Conservation (phyloP, 2,888 invertebrate species). For the Pristionchus exspectatus region DNA sequence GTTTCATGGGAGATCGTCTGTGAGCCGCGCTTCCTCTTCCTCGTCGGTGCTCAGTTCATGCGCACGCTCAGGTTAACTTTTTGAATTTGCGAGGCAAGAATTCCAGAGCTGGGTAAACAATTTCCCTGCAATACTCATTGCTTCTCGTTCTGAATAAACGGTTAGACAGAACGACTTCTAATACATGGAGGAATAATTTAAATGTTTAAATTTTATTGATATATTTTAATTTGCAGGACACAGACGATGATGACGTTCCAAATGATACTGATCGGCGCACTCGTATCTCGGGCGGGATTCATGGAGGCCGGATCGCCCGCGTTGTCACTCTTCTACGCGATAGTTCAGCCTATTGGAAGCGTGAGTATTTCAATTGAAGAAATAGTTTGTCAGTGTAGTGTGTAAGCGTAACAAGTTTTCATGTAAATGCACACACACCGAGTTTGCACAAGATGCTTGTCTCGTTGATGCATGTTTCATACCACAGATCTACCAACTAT, state of each 20-base stretch:
- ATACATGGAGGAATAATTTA: no score
- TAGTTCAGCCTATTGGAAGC: slow-evolving; percentile 64
- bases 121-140: no score
- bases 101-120: no score
- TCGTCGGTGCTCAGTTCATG: slow-evolving; percentile 69
- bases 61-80: slow-evolving; percentile 60
- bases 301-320: slow-evolving; percentile 64
- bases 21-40: slow-evolving; percentile 67
- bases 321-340: slow-evolving; percentile 66
- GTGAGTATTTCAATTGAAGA: slow-evolving; percentile 59
- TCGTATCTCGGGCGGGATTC: slow-evolving; percentile 64
- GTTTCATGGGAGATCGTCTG: slow-evolving; percentile 68
- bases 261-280: slow-evolving; percentile 68
- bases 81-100: no score
- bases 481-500: no score
- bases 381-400: no score
- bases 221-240: slow-evolving; percentile 56
- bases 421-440: no score
- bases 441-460: no score
- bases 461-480: no score
- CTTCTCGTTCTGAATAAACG: no score
- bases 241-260: slow-evolving; percentile 69
- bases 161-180: no score
- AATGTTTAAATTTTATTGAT: background rate
- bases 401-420: no score